A percentile compares a stretch with the other conserved stretches of the same genome.
Evolutionary conservation across 1,140 invertebrate species (phyloP).

Genomic region (Drosophila auraria): DNA sequence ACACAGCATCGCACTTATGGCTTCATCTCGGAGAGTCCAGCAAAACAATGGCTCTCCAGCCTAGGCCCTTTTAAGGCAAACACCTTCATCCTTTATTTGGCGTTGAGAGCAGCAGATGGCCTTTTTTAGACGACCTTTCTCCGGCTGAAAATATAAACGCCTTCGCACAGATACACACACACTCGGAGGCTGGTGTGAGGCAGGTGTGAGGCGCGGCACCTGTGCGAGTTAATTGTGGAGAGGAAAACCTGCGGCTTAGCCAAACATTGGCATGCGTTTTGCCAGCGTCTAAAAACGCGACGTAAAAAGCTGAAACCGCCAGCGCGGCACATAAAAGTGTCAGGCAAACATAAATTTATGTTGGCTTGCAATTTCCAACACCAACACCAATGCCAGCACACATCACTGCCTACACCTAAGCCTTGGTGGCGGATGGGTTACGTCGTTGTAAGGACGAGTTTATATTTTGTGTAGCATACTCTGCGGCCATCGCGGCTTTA

Average conservation of each 20-base stretch:
- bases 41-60: constrained; percentile 2
- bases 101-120: constrained; percentile 52
- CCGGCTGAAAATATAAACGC: constrained; percentile 63
- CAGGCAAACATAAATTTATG: constrained; percentile 73
- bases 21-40: constrained; percentile 31
- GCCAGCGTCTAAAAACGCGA: constrained; percentile 52
- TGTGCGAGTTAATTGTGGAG: constrained; percentile 66
- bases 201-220: constrained; percentile 36
- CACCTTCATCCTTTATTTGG: constrained; percentile 39
- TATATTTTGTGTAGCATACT: constrained; percentile 42
- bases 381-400: constrained; percentile 13
- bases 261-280: constrained; percentile 63
- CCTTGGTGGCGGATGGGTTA: constrained; percentile 17
- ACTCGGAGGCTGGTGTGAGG: neutral
- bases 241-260: constrained; percentile 49
- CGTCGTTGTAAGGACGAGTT: constrained; percentile 26
- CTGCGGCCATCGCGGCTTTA: constrained; percentile 44
- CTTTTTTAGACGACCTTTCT: constrained; percentile 66
- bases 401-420: constrained; percentile 25
- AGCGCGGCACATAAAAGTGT: constrained; percentile 74
- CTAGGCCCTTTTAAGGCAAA: constrained; percentile 28
- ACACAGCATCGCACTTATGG: constrained; percentile 51
- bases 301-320: constrained; percentile 60
- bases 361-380: constrained; percentile 61
- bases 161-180: constrained; percentile 17